Base-by-base conservation (phyloP, 2,888 invertebrate genomes). In the Synergus japonicus region DNA sequence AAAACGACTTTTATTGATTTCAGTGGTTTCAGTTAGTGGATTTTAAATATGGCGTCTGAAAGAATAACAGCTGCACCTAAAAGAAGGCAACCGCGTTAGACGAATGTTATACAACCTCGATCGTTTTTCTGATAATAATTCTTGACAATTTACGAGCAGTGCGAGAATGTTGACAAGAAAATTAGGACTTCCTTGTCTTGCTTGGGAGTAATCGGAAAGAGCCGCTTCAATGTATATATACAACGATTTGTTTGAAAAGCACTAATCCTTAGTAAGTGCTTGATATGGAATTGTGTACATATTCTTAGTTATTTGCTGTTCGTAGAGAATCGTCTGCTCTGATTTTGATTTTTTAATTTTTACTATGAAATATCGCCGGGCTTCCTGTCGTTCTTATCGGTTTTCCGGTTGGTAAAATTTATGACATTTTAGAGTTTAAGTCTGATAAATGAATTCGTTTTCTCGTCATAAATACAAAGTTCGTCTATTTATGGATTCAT, bases 31-130 rank as follows among this genome's bases (percentile, higher is more conserved):
- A 8, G 54, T 22, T 0, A 12, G 22, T n/a, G 37, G 29, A 37
- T 54, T 73, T 73, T 73, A 73, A 73, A 73, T 54, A 73, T 49
- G 73, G 73, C 54, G 54, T 49, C 41, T 7, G 10, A 10, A 18
- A 29, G 41, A 15, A 54, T 9, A 58, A 41, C 54, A 73, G 54
- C n/a, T 73, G 69, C 60, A 60, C n/a, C 15, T 67, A 37, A 49
- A 7, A 8, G 8, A 49, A n/a, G 13, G 13, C 15, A 54, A 2
- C 67, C 43, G 44, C 15, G 46, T 29, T 43, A 2, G 1, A 8
- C 4, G 44, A 46, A 2, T 49, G 8, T 4, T 37, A 37, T 5
- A 37, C 4, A 37, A 37, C 37, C 5, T 37, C 5, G 37, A 5
- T 8, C 2, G 13, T 29, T 69, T 69, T 29, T 29, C 13, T 0